Evolutionary conservation across 2,797 vertebrate genomes (phyloP).

Genomic region (Anableps anableps): DNA sequence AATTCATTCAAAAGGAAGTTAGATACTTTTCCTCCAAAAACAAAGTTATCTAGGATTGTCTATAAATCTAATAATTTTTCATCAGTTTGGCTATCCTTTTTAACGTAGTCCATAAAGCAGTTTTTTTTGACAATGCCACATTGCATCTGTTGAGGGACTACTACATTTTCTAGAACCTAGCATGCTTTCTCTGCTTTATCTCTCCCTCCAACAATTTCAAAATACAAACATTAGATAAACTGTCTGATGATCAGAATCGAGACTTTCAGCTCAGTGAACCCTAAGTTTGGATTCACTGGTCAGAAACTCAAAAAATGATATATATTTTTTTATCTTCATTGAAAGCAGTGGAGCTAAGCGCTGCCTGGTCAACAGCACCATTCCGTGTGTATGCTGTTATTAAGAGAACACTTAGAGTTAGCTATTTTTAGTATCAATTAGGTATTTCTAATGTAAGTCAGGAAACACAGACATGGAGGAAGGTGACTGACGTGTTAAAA

Average conservation of each 20-base stretch:
- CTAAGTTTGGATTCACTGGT: background rate
- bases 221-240: background rate
- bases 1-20: background rate
- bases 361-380: too few species aligned
- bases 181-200: slow-evolving; percentile 29
- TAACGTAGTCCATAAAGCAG: slow-evolving; percentile 25
- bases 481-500: background rate
- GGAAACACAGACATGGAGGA: background rate
- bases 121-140: slow-evolving; percentile 4
- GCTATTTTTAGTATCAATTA: background rate
- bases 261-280: background rate
- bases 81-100: slow-evolving; percentile 35
- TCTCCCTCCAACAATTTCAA: background rate
- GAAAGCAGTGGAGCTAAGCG: too few species aligned
- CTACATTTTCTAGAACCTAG: slow-evolving; percentile 1
- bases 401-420: too few species aligned
- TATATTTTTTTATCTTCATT: too few species aligned
- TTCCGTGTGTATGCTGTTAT: too few species aligned
- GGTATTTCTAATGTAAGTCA: background rate
- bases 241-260: background rate
- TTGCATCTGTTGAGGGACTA: slow-evolving; percentile 21
- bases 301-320: background rate
- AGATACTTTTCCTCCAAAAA: background rate
- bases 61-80: slow-evolving; percentile 17
- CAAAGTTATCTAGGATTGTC: background rate